These are phyloP conservation scores for Cavia aperea DNA, from an alignment of 2,113 vertebrate species.

Conservation along the genomic window DNA sequence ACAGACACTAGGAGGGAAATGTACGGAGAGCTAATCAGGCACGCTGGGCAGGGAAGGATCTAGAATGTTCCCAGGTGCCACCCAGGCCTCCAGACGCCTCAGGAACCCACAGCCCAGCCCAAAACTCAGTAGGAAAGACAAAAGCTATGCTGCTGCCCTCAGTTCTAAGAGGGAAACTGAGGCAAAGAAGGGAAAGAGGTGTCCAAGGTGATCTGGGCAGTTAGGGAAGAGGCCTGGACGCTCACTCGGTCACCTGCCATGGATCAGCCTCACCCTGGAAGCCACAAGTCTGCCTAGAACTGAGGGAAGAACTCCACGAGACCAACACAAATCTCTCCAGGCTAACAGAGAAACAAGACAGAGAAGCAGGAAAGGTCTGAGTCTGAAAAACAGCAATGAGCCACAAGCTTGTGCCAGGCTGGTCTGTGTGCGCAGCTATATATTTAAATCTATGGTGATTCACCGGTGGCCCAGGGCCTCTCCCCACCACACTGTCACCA, in stretches of 20 bases:
- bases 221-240: background rate
- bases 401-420: background rate
- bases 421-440: background rate
- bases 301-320: background rate
- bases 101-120: background rate
- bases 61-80: background rate
- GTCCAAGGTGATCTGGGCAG: background rate
- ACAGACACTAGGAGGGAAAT: constrained; percentile 79
- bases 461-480: accelerated
- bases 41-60: accelerated
- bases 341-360: background rate
- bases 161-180: background rate
- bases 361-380: background rate
- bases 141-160: background rate
- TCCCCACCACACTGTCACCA: background rate
- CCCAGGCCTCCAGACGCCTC: background rate
- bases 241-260: background rate
- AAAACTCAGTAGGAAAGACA: background rate
- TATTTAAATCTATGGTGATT: background rate
- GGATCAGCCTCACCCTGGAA: background rate
- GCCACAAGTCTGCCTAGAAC: background rate
- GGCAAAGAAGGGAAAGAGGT: background rate
- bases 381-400: background rate
- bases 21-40: accelerated
- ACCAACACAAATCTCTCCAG: background rate